A percentile compares a stretch with the other conserved stretches of the same genome.
phyloP scores from a whole-genome alignment of 2,113 vertebrate species.

The Jacana jacana region DNA sequence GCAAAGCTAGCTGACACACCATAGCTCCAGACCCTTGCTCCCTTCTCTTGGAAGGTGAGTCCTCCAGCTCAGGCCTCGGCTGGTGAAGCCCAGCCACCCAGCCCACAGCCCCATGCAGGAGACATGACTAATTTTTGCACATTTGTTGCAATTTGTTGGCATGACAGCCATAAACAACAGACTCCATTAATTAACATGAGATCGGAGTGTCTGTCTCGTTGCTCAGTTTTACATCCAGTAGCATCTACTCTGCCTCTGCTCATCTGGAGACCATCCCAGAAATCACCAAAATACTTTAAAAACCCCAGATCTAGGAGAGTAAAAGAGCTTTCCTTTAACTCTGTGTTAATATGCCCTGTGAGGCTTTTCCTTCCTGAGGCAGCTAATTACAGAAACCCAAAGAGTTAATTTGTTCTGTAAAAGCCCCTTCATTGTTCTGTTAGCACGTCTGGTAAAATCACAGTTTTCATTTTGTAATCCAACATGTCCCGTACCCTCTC shows the following conservation, averaged over 20 bases:
- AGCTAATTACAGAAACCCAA: constrained; percentile 5
- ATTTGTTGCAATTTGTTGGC: constrained; percentile 21
- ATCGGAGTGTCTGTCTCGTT: not conserved
- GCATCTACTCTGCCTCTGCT: not conserved
- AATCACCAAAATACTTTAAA: not conserved
- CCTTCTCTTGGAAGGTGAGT: not conserved
- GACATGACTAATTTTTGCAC: constrained; percentile 43
- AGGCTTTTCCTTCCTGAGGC: not conserved
- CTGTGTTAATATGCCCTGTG: not conserved
- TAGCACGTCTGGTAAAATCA: constrained; percentile 35
- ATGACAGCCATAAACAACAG: constrained; percentile 43
- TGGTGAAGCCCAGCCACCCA: not conserved
- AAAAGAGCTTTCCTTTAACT: not conserved
- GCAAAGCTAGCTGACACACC: not conserved
- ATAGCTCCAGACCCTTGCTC: not conserved
- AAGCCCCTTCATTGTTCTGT: constrained; percentile 26
- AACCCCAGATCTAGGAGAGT: not conserved
- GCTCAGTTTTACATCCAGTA: not conserved
- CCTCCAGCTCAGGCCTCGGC: not conserved
- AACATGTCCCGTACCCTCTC: not conserved
- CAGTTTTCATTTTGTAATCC: constrained; percentile 39
- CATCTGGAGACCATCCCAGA: not conserved
- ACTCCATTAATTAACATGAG: constrained; percentile 38
- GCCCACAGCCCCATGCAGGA: not conserved
- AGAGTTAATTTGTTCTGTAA: constrained; percentile 33